Percentiles rank a stretch among this genome's conserved stretches.
Evolutionary conservation across 2,113 vertebrate genomes (phyloP).

Genomic region (Cololabis saira): DNA sequence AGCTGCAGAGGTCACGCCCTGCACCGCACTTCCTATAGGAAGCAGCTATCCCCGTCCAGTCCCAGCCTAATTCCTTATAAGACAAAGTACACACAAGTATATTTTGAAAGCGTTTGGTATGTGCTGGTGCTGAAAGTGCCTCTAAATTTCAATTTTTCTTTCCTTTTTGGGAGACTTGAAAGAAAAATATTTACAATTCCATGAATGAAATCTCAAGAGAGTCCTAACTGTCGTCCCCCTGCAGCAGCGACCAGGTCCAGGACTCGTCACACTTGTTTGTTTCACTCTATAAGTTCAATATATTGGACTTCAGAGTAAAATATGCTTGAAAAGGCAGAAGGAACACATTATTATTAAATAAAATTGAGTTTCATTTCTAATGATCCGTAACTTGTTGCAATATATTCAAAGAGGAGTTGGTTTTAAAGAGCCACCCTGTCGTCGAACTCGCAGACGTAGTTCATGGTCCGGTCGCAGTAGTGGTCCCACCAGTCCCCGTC

Average conservation of each 20-base stretch:
- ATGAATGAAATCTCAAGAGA: conserved; percentile 24
- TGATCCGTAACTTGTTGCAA: not conserved
- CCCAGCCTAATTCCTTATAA: conserved; percentile 6
- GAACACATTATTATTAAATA: conserved; percentile 11
- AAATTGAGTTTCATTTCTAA: conserved; percentile 13
- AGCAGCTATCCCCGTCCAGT: not conserved
- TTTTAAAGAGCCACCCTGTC: conserved; percentile 72
- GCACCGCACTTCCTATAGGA: conserved; percentile 13
- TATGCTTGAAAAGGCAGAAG: not conserved
- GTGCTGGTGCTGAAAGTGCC: conserved; percentile 27
- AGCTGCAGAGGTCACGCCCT: not conserved
- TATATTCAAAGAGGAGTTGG: not conserved
- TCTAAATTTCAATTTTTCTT: conserved; percentile 9
- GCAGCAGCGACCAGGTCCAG: conserved; percentile 5
- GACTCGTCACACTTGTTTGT: too few relatives aligned
- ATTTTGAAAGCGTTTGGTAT: conserved; percentile 3
- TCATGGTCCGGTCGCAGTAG: conserved; percentile 89
- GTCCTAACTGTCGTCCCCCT: conserved; percentile 17
- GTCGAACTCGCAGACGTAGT: conserved; percentile 90
- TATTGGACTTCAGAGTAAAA: too few relatives aligned
- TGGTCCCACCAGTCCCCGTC: conserved; percentile 95
- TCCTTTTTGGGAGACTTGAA: conserved; percentile 25
- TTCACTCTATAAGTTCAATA: too few relatives aligned
- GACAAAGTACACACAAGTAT: conserved; percentile 11
- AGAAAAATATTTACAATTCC: conserved; percentile 42